Evolutionary conservation across 92 coral and sea anemone genomes (phyloP), one percentile per base, ranked within the genome.

Genomic region (Paragorgia papillata): DNA sequence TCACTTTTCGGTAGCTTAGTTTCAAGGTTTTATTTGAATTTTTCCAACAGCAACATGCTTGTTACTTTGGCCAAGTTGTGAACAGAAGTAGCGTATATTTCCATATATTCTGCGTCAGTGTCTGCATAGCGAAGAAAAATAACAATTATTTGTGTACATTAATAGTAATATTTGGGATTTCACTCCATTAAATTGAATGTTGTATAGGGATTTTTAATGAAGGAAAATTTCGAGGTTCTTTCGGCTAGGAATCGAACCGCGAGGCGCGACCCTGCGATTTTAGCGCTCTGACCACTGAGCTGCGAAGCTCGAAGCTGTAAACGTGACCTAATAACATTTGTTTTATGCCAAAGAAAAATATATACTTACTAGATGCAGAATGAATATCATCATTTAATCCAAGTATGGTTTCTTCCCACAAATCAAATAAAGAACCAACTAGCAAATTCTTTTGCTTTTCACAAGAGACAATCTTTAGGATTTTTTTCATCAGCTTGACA

Each of bases 321-420:
- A n/a, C n/a, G n/a, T n/a, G n/a, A n/a, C n/a, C n/a, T n/a, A n/a
- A n/a, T n/a, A n/a, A n/a, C n/a, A n/a, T n/a, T n/a, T n/a, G n/a
- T n/a, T n/a, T n/a, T n/a, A n/a, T n/a, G n/a, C n/a, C n/a, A n/a
- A n/a, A n/a, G n/a, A n/a, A n/a, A 57, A 57, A 17, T 0, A 0
- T 29, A 21, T 64, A 43, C 64, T 41, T 79, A 92, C 97, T 90
- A 73, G 82, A 41, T 69, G 84, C 88, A 31, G 84, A 90, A 21
- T 88, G 95, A 66, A 89, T 67, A 26, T 88, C 99, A 35, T 95
- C 99, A 58, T 85, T 82, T 27, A 95, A 90, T 54, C 90, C 84
- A 29, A 95, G 85, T 29, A 95, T 85, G 57, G 92, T 91, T 74
- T 95, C 99, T 57, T 95, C 99, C 99, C 99, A 95, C 19, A 95